Evolutionary conservation across 2,113 vertebrate species (phyloP), one percentile per base, ranked within the genome.

Genomic region (Campylomormyrus tamandua): DNA sequence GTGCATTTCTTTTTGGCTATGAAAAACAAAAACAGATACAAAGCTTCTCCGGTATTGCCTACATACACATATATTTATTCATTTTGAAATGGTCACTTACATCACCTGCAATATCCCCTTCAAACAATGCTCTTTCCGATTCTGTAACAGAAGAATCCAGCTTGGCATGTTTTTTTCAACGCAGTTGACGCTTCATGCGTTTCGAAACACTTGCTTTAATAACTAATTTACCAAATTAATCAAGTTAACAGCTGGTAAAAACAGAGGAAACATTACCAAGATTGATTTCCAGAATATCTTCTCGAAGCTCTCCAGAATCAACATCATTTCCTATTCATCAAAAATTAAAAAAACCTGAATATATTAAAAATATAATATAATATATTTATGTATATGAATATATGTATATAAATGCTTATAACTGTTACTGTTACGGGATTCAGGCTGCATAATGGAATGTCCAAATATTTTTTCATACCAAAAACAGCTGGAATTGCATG

Each of bases 1-100:
- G 92, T 87, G 92, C 97, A 91, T 97, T 98, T 91, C 96, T 95
- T 27, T 90, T 92, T 0, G 92, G 93, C 95, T 95, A 27, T 92
- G 93, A 92, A 58, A 93, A 93, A 94, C 2, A 90, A 0, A n/a
- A 56, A 58, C 1, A 3, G n/a, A 53, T 6, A 50, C 46, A 90
- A 89, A 53, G n/a, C 24, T 10, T 6, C 24, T 13, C 66, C 35
- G 27, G 15, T 39, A 19, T 83, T 70, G 53, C 21, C 5, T 50
- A 70, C 15, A 42, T 87, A 13, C 3, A 89, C 42, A 45, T 87
- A 87, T 42, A 46, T 87, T 49, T 50, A 21, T 89, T 46, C n/a
- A 52, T 13, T 87, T 19, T 87, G 84, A 83, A 35, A 31, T 0
- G 3, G 50, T 62, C 85, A 94, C 94, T 94, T 93, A 96, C 95